Evolutionary conservation across 2,888 invertebrate species (phyloP).

Genomic region (Falcaria lacertinaria): DNA sequence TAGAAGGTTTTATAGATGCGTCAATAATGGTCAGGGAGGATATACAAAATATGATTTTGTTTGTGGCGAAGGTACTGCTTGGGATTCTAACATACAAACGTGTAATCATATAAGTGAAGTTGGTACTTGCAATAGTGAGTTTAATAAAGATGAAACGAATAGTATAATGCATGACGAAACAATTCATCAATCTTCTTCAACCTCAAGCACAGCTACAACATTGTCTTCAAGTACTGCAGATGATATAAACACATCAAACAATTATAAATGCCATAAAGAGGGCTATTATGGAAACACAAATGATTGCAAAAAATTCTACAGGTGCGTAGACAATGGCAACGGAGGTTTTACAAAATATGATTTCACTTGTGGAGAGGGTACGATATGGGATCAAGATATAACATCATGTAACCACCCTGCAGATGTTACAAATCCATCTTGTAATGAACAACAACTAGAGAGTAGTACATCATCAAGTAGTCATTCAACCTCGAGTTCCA

Average conservation of each 20-base stretch:
- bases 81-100: constrained; percentile 72
- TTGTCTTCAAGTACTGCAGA: constrained; percentile 22
- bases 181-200: constrained; percentile 21
- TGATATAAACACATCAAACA: constrained; percentile 20
- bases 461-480: constrained; percentile 18
- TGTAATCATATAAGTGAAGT: constrained; percentile 79
- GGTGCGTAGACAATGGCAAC: constrained; percentile 82
- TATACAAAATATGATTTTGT: constrained; percentile 75
- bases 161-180: constrained; percentile 34
- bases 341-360: constrained; percentile 80
- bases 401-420: constrained; percentile 65
- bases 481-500: constrained; percentile 14
- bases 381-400: constrained; percentile 83
- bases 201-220: constrained; percentile 21
- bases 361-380: constrained; percentile 83
- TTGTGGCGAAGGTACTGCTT: constrained; percentile 80
- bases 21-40: constrained; percentile 59
- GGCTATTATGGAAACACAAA: constrained; percentile 82
- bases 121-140: constrained; percentile 30
- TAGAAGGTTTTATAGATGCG: constrained; percentile 73
- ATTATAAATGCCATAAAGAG: constrained; percentile 69
- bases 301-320: constrained; percentile 82
- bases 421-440: constrained; percentile 58
- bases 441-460: constrained; percentile 31
- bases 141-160: constrained; percentile 18